These are phyloP conservation scores for Rhinoraja longicauda DNA, from an alignment of 2,797 vertebrate genomes.

Conservation along the genomic window DNA sequence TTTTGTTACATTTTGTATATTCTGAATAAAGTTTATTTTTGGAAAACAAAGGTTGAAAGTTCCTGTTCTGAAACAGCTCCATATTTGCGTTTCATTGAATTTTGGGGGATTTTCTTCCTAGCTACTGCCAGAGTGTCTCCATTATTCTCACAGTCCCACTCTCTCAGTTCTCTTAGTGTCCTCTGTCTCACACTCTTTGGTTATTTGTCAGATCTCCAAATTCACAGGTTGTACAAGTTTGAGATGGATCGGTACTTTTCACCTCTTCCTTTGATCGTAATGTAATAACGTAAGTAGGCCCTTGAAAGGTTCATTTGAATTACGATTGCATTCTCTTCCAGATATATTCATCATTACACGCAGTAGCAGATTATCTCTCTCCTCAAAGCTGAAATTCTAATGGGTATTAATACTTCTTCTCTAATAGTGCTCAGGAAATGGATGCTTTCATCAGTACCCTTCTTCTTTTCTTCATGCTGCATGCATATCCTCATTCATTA, in stretches of 20 bases:
- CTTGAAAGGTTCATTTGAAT: constrained; percentile 11
- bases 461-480: background rate
- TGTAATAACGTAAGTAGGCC: background rate
- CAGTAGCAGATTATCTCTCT: background rate
- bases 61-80: background rate
- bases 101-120: background rate
- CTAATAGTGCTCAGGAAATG: background rate
- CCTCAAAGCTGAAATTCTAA: background rate
- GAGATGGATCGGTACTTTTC: background rate
- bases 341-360: background rate
- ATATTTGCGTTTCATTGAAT: background rate
- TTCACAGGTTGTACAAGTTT: background rate
- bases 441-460: background rate
- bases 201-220: background rate
- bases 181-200: background rate
- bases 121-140: background rate
- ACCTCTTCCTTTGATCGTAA: background rate
- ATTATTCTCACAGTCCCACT: too few relatives aligned
- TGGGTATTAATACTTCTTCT: background rate
- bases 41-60: too few relatives aligned
- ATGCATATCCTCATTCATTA: background rate
- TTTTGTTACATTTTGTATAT: too few relatives aligned
- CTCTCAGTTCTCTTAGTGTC: background rate
- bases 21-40: too few relatives aligned
- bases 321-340: background rate